phyloP scores from a whole-genome alignment of 2,888 invertebrate genomes.

The Dorcus parallelipipedus region DNA sequence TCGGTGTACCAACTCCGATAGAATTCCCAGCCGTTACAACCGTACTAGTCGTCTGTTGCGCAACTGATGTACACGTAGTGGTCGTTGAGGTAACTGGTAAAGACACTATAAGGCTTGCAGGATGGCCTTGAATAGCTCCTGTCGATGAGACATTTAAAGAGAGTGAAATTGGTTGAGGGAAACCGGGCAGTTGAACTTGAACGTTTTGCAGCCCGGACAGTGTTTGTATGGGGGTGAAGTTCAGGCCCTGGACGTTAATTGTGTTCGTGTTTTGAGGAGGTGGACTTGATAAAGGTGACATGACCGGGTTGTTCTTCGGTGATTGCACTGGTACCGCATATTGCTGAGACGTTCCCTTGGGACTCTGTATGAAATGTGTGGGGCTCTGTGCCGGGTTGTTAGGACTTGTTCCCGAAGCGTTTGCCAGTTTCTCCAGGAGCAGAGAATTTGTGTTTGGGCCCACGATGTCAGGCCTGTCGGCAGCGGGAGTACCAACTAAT shows the following conservation, averaged over 20 bases:
- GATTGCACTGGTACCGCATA: slow-evolving; percentile 28
- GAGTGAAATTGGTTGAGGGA: slow-evolving; percentile 81
- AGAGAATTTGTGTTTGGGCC: slow-evolving; percentile 54
- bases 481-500: slow-evolving; percentile 58
- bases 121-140: slow-evolving; percentile 51
- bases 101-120: slow-evolving; percentile 45
- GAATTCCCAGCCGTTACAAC: slow-evolving; percentile 31
- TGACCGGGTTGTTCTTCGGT: slow-evolving; percentile 39
- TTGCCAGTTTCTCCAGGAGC: slow-evolving; percentile 53
- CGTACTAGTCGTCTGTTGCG: slow-evolving; percentile 30
- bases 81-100: slow-evolving; percentile 44
- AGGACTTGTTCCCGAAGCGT: slow-evolving; percentile 43
- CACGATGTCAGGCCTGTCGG: slow-evolving; percentile 56
- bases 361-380: slow-evolving; percentile 40
- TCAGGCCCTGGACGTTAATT: slow-evolving; percentile 65
- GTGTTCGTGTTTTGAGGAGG: slow-evolving; percentile 40
- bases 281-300: slow-evolving; percentile 61
- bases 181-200: slow-evolving; percentile 76
- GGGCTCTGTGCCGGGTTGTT: slow-evolving; percentile 30
- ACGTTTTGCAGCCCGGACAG: slow-evolving; percentile 75
- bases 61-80: slow-evolving; percentile 45
- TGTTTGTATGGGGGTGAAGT: slow-evolving; percentile 65
- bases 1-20: slow-evolving; percentile 35
- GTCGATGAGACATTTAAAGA: slow-evolving; percentile 71
- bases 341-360: slow-evolving; percentile 27